Percentiles rank a stretch among this genome's conserved stretches.
These are phyloP conservation scores for Amiota mariae DNA, from an alignment of 2,888 invertebrate species.

Conservation along the genomic window DNA sequence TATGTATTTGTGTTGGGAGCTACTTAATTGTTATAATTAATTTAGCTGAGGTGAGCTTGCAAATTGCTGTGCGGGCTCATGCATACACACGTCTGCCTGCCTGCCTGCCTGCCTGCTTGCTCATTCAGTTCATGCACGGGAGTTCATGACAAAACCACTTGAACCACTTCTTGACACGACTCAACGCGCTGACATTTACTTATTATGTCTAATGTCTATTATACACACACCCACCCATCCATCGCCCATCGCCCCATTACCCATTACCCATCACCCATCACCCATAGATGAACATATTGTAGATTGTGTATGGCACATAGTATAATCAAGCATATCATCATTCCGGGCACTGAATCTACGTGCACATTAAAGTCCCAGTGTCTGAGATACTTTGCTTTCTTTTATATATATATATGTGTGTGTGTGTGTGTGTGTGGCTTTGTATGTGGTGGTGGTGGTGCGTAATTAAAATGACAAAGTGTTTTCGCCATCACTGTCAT, in stretches of 20 bases:
- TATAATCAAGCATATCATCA: too few relatives aligned
- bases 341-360: too few relatives aligned
- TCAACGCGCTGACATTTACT: conserved; percentile 13
- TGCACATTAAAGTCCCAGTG: too few relatives aligned
- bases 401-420: background rate
- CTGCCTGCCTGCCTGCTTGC: too few relatives aligned
- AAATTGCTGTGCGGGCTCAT: conserved; percentile 37
- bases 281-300: too few relatives aligned
- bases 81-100: background rate
- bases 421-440: conserved; percentile 31
- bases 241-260: too few relatives aligned
- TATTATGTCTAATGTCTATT: conserved; percentile 11
- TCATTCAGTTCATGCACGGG: too few relatives aligned
- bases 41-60: conserved; percentile 55
- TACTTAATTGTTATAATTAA: conserved; percentile 58
- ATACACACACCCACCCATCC: too few relatives aligned
- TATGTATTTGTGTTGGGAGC: background rate
- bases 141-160: background rate
- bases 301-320: too few relatives aligned
- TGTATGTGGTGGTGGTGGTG: conserved; percentile 3
- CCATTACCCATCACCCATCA: too few relatives aligned
- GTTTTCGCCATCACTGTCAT: background rate
- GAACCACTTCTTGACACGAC: conserved; percentile 18
- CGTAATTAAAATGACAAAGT: conserved; percentile 24
- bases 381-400: too few relatives aligned